A percentile compares a stretch with the other conserved stretches of the same genome.
Conservation (phyloP, 1,140 invertebrate genomes). For the Solenopsis invicta region DNA sequence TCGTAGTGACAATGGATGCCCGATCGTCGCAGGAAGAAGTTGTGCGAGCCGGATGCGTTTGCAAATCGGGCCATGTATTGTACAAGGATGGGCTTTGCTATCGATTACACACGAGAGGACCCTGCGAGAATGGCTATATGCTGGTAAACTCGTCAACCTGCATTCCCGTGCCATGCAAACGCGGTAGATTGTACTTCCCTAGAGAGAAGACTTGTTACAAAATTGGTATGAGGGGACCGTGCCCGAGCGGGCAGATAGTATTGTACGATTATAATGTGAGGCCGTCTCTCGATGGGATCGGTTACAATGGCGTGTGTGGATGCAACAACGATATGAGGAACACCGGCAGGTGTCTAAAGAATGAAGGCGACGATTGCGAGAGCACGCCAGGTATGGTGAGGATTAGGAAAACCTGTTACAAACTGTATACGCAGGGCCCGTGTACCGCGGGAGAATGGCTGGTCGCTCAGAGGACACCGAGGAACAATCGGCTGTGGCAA, state of each 20-base stretch:
- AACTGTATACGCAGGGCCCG: slow-evolving; percentile 91
- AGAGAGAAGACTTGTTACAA: slow-evolving; percentile 91
- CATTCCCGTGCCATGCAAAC: slow-evolving; percentile 90
- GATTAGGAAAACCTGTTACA: slow-evolving; percentile 90
- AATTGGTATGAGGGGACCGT: slow-evolving; percentile 92
- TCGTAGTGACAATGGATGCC: slow-evolving; percentile 85
- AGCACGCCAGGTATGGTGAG: slow-evolving; percentile 88
- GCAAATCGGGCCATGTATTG: slow-evolving; percentile 90
- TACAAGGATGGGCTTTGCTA: slow-evolving; percentile 91
- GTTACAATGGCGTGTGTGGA: slow-evolving; percentile 93
- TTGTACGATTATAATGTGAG: slow-evolving; percentile 92
- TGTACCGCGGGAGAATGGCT: slow-evolving; percentile 92
- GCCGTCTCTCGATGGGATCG: slow-evolving; percentile 92
- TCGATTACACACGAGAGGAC: slow-evolving; percentile 92
- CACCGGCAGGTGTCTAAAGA: slow-evolving; percentile 78
- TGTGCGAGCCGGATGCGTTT: slow-evolving; percentile 88
- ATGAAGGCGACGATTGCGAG: slow-evolving; percentile 85
- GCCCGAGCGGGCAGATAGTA: slow-evolving; percentile 90
- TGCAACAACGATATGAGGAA: slow-evolving; percentile 87
- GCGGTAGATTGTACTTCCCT: slow-evolving; percentile 92
- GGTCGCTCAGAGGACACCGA: slow-evolving; percentile 86
- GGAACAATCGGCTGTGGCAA: slow-evolving; percentile 76
- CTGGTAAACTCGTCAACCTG: slow-evolving; percentile 89
- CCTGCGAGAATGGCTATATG: slow-evolving; percentile 90
- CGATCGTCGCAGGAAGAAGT: slow-evolving; percentile 59